Conservation (phyloP, 2,113 vertebrate genomes). For the Drymodes brunneopygia region DNA sequence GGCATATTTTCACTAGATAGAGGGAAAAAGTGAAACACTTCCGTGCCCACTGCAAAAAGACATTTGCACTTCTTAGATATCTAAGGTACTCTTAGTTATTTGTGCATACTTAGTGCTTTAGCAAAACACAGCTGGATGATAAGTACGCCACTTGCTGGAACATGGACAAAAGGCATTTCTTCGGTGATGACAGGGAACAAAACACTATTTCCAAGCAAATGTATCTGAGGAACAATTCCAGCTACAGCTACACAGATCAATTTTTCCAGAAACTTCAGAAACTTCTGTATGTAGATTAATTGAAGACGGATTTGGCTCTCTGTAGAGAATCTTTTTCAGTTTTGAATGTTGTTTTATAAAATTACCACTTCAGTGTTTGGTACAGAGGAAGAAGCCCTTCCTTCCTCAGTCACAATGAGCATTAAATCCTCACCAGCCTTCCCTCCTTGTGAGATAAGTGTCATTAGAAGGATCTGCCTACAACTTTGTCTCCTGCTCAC, state of each 20-base stretch:
- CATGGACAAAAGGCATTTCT: background rate
- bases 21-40: background rate
- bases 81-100: background rate
- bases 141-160: background rate
- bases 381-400: background rate
- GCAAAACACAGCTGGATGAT: background rate
- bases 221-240: conserved; percentile 20
- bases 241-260: background rate
- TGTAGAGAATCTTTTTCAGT: background rate
- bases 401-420: background rate
- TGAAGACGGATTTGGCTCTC: background rate
- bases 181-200: background rate
- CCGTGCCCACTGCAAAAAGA: background rate
- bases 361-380: background rate
- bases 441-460: background rate
- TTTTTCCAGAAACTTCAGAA: conserved; percentile 18
- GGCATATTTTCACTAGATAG: background rate
- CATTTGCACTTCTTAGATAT: background rate
- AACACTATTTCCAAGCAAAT: background rate
- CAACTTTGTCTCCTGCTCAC: background rate
- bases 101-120: background rate
- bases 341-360: background rate
- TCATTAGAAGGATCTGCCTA: background rate
- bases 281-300: background rate
- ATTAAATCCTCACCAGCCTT: background rate